phyloP scores from a whole-genome alignment of 2,797 vertebrate genomes.

The Mastacembelus armatus region DNA sequence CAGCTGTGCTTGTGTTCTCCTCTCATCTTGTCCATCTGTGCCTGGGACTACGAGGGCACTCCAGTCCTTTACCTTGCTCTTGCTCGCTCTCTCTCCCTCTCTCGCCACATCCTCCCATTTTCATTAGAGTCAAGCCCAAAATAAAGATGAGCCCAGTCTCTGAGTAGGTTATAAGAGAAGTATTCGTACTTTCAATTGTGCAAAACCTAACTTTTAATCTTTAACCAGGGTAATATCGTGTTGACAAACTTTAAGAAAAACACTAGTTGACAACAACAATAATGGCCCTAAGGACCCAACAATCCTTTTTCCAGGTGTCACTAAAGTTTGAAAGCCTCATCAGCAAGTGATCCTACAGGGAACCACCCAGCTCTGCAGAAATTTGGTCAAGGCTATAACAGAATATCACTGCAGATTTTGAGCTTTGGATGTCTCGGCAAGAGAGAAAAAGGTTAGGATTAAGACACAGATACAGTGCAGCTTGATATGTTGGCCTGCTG shows the following conservation, averaged over 20 bases:
- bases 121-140: slow-evolving; percentile 32
- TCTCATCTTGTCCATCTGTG: slow-evolving; percentile 79
- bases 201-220: background rate
- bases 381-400: slow-evolving; percentile 50
- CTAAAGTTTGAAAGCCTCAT: slow-evolving; percentile 45
- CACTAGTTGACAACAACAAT: slow-evolving; percentile 17
- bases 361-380: slow-evolving; percentile 39
- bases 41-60: slow-evolving; percentile 71
- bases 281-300: slow-evolving; percentile 3
- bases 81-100: slow-evolving; percentile 22
- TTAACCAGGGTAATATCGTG: background rate
- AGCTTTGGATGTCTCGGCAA: slow-evolving; percentile 62
- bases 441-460: slow-evolving; percentile 64
- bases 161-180: slow-evolving; percentile 25
- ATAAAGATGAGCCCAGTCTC: slow-evolving; percentile 36
- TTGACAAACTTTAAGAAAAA: slow-evolving; percentile 10
- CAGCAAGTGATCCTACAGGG: slow-evolving; percentile 26
- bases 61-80: slow-evolving; percentile 49
- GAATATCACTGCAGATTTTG: slow-evolving; percentile 68
- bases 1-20: slow-evolving; percentile 71
- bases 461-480: slow-evolving; percentile 38
- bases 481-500: slow-evolving; percentile 31
- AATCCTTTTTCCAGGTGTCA: slow-evolving; percentile 35
- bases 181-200: slow-evolving; percentile 8
- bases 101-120: slow-evolving; percentile 24